These are phyloP conservation scores for Noturus placidus DNA, from an alignment of 2,113 vertebrate genomes.

Conservation along the genomic window DNA sequence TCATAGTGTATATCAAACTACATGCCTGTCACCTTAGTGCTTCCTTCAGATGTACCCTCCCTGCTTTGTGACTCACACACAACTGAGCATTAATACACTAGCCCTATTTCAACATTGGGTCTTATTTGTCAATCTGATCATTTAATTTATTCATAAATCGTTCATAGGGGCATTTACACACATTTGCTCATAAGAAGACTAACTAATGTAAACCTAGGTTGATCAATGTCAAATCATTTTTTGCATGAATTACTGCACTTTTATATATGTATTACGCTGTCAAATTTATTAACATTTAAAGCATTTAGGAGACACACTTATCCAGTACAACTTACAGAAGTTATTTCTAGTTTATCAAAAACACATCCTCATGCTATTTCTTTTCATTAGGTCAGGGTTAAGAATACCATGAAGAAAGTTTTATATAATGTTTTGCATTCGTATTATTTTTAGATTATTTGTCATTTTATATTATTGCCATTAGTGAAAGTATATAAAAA, in stretches of 20 bases:
- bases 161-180: too few species aligned
- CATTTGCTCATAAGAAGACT: too few species aligned
- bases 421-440: too few species aligned
- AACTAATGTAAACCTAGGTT: too few species aligned
- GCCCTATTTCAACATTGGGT: too few species aligned
- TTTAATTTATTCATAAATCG: too few species aligned
- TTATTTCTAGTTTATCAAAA: background rate
- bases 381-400: background rate
- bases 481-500: background rate
- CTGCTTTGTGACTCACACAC: background rate
- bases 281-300: too few species aligned
- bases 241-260: too few species aligned
- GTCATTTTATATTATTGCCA: background rate
- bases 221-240: too few species aligned
- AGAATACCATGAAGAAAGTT: background rate
- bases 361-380: background rate
- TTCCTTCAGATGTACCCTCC: background rate
- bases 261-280: too few species aligned
- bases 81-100: background rate
- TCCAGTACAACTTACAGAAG: background rate
- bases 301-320: background rate
- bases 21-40: background rate
- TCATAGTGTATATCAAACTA: background rate
- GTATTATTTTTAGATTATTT: too few species aligned
- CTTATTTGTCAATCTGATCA: too few species aligned